These are phyloP conservation scores for Laothoe populi DNA, from an alignment of 2,888 invertebrate species.

Conservation along the genomic window DNA sequence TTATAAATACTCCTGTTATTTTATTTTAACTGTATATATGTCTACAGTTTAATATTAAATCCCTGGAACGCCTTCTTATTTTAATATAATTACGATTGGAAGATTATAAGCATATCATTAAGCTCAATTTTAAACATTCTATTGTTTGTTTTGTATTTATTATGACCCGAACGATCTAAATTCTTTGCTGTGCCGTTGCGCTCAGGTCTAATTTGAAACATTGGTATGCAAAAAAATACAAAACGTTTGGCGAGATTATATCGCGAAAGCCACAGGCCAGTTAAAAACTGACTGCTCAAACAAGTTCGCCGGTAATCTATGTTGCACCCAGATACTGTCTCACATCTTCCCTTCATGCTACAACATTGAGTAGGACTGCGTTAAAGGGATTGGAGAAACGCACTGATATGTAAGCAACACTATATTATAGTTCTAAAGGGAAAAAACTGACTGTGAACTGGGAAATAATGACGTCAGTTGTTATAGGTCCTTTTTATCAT, in stretches of 20 bases:
- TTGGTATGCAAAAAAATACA: constrained; percentile 13
- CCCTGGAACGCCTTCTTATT: background rate
- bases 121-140: background rate
- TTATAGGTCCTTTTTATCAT: no score
- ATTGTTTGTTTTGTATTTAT: constrained; percentile 2
- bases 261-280: constrained; percentile 1
- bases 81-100: constrained; percentile 1
- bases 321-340: background rate
- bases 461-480: no score
- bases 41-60: background rate
- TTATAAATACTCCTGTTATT: background rate
- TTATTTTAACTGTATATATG: background rate
- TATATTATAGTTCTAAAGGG: no score
- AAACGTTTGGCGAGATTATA: constrained; percentile 1
- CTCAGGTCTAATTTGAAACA: constrained; percentile 17
- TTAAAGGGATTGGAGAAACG: no score
- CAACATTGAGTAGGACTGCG: background rate
- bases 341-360: background rate
- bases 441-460: no score
- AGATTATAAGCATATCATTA: constrained; percentile 1
- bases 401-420: no score
- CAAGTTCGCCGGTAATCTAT: background rate
- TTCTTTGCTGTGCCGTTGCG: constrained; percentile 20
- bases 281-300: background rate
- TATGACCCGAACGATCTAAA: constrained; percentile 3